A percentile compares a stretch with the other conserved stretches of the same genome.
These are phyloP conservation scores for Drosophila ogumai DNA, from an alignment of 1,140 invertebrate species.

Conservation along the genomic window DNA sequence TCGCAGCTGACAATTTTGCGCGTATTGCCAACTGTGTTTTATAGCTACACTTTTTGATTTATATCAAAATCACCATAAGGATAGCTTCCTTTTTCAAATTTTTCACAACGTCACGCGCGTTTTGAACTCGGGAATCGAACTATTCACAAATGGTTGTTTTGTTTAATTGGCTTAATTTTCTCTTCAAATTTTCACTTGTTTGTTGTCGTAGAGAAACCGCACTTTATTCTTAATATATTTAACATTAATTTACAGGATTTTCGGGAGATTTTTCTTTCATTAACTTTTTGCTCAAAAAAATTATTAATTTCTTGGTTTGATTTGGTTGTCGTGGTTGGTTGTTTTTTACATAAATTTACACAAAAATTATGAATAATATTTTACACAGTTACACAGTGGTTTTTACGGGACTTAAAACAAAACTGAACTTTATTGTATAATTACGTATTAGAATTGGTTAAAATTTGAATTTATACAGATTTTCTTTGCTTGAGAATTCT, in stretches of 20 bases:
- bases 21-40: conserved; percentile 67
- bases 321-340: conserved; percentile 48
- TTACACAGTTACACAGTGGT: conserved; percentile 77
- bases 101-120: conserved; percentile 21
- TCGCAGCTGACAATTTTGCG: conserved; percentile 65
- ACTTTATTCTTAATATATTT: conserved; percentile 68
- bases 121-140: conserved; percentile 4
- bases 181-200: conserved; percentile 24
- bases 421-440: conserved; percentile 56
- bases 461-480: conserved; percentile 68
- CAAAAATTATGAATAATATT: conserved; percentile 80
- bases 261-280: conserved; percentile 41
- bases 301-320: conserved; percentile 41
- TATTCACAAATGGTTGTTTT: conserved; percentile 31
- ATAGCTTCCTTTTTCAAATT: background rate
- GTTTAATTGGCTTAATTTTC: conserved; percentile 23
- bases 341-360: conserved; percentile 79
- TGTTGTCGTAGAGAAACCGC: conserved; percentile 62
- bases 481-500: conserved; percentile 38
- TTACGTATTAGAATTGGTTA: conserved; percentile 70
- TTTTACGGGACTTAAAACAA: conserved; percentile 42
- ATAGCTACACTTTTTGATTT: conserved; percentile 10
- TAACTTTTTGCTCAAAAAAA: conserved; percentile 50
- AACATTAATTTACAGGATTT: conserved; percentile 65
- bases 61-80: conserved; percentile 4